Conservation (phyloP, 2,888 invertebrate genomes). For the Drosophila pseudotakahashii region DNA sequence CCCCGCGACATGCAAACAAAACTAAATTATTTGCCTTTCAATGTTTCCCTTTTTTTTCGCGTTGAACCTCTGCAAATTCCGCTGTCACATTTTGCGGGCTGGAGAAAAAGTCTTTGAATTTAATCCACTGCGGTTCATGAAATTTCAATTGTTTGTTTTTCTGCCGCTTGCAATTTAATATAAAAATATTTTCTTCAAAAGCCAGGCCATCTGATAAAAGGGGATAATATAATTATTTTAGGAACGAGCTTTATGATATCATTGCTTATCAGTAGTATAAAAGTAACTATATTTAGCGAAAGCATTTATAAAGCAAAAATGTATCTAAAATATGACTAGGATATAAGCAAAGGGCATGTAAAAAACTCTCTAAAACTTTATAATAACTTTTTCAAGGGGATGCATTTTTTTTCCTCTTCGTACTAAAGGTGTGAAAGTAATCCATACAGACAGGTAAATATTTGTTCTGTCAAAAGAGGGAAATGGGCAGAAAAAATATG, state of each 20-base stretch:
- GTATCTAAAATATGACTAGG: no score
- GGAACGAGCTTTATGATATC: background rate
- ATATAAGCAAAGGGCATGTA: no score
- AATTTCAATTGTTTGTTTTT: conserved; percentile 14
- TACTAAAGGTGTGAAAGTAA: background rate
- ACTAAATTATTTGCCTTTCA: conserved; percentile 26
- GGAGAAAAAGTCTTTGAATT: conserved; percentile 14
- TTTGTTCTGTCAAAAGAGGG: conserved; percentile 4
- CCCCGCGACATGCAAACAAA: conserved; percentile 21
- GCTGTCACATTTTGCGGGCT: background rate
- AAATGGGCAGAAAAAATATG: background rate
- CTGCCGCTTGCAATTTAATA: conserved; percentile 11
- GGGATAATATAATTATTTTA: background rate
- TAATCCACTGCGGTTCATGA: conserved; percentile 6
- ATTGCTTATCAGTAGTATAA: background rate
- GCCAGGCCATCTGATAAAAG: background rate
- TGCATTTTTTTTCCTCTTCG: background rate
- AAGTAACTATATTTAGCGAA: background rate
- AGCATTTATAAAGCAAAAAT: background rate
- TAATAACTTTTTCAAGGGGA: background rate
- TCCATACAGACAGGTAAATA: background rate
- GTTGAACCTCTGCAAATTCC: background rate
- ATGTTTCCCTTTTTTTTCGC: background rate
- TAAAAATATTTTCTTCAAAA: conserved; percentile 9
- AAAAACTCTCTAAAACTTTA: no score